Percentiles rank a stretch among this genome's conserved stretches.
Conservation (phyloP, 2,113 vertebrate genomes). For the Andinoacara biseriatus region DNA sequence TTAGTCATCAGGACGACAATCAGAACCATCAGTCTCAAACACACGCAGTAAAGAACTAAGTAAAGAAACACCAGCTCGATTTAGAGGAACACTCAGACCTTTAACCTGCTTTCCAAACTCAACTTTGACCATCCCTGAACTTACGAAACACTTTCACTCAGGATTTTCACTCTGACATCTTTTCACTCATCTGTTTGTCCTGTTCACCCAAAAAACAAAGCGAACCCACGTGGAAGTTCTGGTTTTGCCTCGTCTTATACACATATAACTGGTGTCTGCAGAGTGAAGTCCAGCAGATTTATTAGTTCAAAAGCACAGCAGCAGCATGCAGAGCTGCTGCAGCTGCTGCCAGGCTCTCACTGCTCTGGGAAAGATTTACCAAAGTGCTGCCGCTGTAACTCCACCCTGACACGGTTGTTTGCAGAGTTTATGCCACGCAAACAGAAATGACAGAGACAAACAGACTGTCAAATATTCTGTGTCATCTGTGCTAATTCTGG, state of each 20-base stretch:
- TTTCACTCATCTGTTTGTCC: not conserved
- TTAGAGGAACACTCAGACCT: not conserved
- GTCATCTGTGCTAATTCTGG: not conserved
- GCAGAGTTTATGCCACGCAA: slow-evolving; percentile 7
- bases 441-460: not conserved
- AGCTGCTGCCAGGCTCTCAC: slow-evolving; percentile 28
- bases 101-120: not conserved
- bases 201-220: not conserved
- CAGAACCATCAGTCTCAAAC: accelerated
- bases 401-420: slow-evolving; percentile 23
- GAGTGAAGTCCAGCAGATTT: not conserved
- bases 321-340: slow-evolving; percentile 8
- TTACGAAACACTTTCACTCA: not conserved
- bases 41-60: not conserved
- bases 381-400: slow-evolving; percentile 13
- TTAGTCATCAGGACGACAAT: not conserved
- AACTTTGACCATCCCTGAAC: not conserved
- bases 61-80: not conserved
- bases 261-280: slow-evolving; percentile 9
- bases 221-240: not conserved
- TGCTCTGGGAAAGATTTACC: slow-evolving; percentile 21
- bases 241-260: not conserved
- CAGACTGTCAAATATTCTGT: not conserved
- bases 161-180: not conserved
- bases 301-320: slow-evolving; percentile 29